Conservation (phyloP, 2,113 vertebrate species). For the Cochlearius cochlearius region DNA sequence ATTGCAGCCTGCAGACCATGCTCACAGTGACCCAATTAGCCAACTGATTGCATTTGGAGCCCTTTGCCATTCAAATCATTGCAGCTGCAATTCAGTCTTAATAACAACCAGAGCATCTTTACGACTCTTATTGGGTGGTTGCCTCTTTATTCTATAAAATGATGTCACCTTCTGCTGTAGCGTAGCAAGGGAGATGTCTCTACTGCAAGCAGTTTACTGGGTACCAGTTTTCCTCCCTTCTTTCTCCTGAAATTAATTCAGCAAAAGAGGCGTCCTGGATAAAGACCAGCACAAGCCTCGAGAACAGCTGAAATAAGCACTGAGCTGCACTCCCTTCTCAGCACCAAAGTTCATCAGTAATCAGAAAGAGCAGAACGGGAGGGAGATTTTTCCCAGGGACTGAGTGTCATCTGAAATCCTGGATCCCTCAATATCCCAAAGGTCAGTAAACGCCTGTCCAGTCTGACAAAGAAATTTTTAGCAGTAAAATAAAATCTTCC, state of each 20-base stretch:
- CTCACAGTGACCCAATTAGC: not conserved
- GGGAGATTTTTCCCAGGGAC: not conserved
- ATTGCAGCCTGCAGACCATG: not conserved
- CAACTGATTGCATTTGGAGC: not conserved
- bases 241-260: not conserved
- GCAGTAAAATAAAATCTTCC: not conserved
- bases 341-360: not conserved
- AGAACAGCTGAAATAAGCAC: not conserved
- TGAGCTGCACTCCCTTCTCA: not conserved
- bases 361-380: not conserved
- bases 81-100: not conserved
- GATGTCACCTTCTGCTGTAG: not conserved
- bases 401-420: not conserved
- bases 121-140: not conserved
- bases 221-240: not conserved
- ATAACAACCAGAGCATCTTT: not conserved
- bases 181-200: not conserved
- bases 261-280: not conserved
- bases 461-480: not conserved
- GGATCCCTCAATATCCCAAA: not conserved
- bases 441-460: not conserved
- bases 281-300: not conserved
- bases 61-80: not conserved
- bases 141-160: not conserved
- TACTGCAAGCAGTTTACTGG: not conserved